These are phyloP conservation scores for Pseudomyrmex dendroicus DNA, from an alignment of 1,140 invertebrate genomes.

Conservation along the genomic window DNA sequence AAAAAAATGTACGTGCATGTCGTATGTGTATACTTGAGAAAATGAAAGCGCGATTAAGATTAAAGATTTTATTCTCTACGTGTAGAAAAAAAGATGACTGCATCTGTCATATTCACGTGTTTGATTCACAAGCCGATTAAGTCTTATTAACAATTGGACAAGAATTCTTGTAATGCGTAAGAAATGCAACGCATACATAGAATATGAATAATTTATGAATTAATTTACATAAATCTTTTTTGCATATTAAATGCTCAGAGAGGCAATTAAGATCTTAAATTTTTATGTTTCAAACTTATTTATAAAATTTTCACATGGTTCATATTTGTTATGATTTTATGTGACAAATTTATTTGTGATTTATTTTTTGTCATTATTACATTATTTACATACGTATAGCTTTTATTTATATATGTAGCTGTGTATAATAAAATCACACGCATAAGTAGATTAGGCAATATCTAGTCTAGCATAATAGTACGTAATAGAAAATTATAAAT, in stretches of 20 bases:
- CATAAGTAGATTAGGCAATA: slow-evolving; percentile 35
- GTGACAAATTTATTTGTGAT: slow-evolving; percentile 19
- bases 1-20: no score
- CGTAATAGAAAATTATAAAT: background rate
- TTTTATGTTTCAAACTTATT: background rate
- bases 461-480: background rate
- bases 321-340: no score
- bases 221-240: slow-evolving; percentile 2
- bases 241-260: slow-evolving; percentile 25
- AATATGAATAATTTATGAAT: slow-evolving; percentile 38
- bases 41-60: no score
- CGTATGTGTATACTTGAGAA: slow-evolving; percentile 3
- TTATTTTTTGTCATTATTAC: slow-evolving; percentile 3
- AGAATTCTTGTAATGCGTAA: slow-evolving; percentile 19
- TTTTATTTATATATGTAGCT: background rate
- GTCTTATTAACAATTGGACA: slow-evolving; percentile 15
- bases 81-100: background rate
- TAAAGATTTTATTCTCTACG: background rate
- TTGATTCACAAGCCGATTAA: slow-evolving; percentile 19
- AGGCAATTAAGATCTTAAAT: background rate
- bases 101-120: background rate
- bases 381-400: background rate
- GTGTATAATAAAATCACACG: background rate
- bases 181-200: slow-evolving; percentile 29
- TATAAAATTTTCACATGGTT: background rate